Evolutionary conservation across 2,888 invertebrate genomes (phyloP).

Genomic region (Pherbina coryleti): DNA sequence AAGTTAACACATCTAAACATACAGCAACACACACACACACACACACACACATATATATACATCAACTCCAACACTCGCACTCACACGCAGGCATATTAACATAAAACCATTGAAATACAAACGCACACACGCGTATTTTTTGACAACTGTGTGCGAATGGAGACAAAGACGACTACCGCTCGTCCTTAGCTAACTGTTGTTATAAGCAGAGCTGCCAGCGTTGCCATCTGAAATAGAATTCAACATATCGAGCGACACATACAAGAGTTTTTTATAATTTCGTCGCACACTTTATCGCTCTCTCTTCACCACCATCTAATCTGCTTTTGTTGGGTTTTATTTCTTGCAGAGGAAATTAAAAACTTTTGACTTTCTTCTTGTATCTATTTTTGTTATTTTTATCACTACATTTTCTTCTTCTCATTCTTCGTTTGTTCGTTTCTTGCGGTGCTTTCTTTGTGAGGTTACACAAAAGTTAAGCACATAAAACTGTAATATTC

Average conservation of each 20-base stretch:
- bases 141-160: constrained; percentile 13
- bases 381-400: background rate
- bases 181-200: background rate
- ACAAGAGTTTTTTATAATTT: background rate
- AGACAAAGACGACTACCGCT: constrained; percentile 2
- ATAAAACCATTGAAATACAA: background rate
- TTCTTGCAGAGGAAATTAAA: constrained; percentile 16
- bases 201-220: background rate
- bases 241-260: background rate
- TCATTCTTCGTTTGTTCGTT: background rate
- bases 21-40: background rate
- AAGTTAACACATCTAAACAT: background rate
- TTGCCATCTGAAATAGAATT: background rate
- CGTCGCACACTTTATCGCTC: background rate
- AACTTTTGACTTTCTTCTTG: constrained; percentile 15
- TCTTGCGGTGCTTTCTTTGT: background rate
- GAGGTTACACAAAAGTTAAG: constrained; percentile 6
- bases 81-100: background rate
- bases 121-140: background rate
- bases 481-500: constrained; percentile 17
- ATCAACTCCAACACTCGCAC: no score
- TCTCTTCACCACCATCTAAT: background rate
- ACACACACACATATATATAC: background rate
- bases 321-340: constrained; percentile 2
- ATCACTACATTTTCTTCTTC: background rate